Conservation (phyloP, 2,113 vertebrate genomes). For the Strix aluco region DNA sequence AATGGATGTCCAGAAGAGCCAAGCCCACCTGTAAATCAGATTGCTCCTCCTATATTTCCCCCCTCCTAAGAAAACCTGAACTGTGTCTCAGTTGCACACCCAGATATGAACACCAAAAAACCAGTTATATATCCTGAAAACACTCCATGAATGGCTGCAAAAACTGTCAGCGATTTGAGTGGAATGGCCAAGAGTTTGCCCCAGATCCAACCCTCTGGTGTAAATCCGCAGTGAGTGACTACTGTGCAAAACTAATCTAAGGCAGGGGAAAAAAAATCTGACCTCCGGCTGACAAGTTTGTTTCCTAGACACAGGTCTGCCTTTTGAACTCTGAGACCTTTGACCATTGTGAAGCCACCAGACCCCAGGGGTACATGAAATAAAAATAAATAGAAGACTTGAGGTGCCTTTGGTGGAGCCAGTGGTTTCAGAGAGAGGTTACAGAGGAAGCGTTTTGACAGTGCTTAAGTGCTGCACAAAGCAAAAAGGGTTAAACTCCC, state of each 20-base stretch:
- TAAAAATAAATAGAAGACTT: neutral
- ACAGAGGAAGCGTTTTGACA: neutral
- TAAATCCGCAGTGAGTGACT: neutral
- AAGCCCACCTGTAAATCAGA: neutral
- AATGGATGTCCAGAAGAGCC: neutral
- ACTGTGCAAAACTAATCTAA: neutral
- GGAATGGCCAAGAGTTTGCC: neutral
- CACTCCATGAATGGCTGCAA: neutral
- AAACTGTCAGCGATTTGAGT: neutral
- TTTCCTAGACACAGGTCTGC: neutral
- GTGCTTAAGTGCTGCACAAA: neutral
- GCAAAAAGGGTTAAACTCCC: neutral
- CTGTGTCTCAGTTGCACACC: neutral
- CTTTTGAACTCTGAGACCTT: constrained; percentile 5
- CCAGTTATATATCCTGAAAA: neutral
- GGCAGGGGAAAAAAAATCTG: neutral
- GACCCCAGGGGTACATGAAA: neutral
- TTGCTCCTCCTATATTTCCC: neutral
- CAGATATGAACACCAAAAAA: neutral
- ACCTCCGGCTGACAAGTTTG: neutral
- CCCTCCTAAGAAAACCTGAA: neutral
- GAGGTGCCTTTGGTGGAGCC: neutral
- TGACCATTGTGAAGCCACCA: neutral
- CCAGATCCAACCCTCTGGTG: neutral
- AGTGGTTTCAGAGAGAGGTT: neutral